A percentile compares a stretch with the other conserved stretches of the same genome.
Conservation (phyloP, 2,888 invertebrate genomes). For the Phortica magna region DNA sequence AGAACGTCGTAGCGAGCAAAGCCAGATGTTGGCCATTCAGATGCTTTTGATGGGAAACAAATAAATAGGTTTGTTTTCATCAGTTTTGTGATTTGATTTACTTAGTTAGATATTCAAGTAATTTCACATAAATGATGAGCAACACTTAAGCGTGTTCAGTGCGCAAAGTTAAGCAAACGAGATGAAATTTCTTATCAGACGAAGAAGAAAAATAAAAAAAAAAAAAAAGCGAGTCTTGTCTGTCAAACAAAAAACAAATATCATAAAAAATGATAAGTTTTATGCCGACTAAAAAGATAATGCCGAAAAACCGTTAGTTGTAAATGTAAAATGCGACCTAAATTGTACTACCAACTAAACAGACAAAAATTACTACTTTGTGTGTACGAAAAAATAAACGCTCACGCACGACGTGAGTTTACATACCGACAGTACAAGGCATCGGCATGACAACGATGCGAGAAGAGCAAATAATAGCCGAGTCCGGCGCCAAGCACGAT, state of each 20-base stretch:
- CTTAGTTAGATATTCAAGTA: neutral
- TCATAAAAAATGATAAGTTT: too few species aligned
- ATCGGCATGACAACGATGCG: conserved; percentile 22
- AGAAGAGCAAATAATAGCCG: conserved; percentile 20
- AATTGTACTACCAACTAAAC: too few species aligned
- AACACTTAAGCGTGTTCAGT: too few species aligned
- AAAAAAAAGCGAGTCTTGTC: too few species aligned
- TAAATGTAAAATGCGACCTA: too few species aligned
- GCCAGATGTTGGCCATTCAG: neutral
- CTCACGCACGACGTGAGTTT: neutral
- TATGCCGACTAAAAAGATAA: too few species aligned
- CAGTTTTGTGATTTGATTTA: conserved; percentile 1
- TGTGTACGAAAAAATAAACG: neutral
- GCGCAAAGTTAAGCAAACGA: too few species aligned
- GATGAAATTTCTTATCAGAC: too few species aligned
- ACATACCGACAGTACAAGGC: neutral
- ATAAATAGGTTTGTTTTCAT: neutral
- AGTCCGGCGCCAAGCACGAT: conserved; percentile 14
- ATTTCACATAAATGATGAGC: neutral
- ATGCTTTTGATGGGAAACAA: neutral
- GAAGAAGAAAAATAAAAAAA: too few species aligned
- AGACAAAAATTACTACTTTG: too few species aligned
- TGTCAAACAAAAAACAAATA: too few species aligned
- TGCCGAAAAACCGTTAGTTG: too few species aligned
- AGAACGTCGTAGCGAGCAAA: neutral